Percentiles rank a stretch among this genome's conserved stretches.
These are phyloP conservation scores for Mongoloraphidia duomilia DNA, from an alignment of 2,888 invertebrate genomes.

Conservation along the genomic window DNA sequence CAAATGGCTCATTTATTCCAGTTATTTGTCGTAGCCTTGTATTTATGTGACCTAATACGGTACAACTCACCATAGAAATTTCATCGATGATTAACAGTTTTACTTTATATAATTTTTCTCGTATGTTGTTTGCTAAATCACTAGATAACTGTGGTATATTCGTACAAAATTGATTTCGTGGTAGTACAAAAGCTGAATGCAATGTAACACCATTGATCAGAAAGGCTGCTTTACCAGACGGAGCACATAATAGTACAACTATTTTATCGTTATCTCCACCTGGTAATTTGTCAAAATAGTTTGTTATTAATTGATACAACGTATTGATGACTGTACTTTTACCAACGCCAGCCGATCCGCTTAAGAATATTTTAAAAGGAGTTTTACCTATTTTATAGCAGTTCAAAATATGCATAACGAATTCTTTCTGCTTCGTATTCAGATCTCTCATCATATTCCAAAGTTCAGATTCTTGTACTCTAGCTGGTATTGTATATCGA, in stretches of 20 bases:
- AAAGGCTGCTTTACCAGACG: conserved; percentile 17
- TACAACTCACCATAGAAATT: conserved; percentile 21
- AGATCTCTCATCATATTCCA: conserved; percentile 7
- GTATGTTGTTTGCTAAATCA: conserved; percentile 11
- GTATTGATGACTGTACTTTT: conserved; percentile 6
- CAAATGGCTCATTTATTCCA: conserved; percentile 18
- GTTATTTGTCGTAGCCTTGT: conserved; percentile 20
- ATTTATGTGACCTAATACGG: conserved; percentile 17
- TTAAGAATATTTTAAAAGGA: neutral
- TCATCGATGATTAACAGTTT: conserved; percentile 22
- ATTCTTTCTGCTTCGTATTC: conserved; percentile 11
- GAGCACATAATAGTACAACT: conserved; percentile 15
- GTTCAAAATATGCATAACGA: conserved; percentile 12
- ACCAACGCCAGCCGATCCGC: conserved; percentile 7
- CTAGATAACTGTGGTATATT: conserved; percentile 3
- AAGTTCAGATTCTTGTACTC: conserved; percentile 5
- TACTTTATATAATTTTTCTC: conserved; percentile 13
- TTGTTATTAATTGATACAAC: conserved; percentile 3
- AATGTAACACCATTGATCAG: conserved; percentile 15
- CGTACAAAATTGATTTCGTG: conserved; percentile 4
- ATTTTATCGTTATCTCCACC: conserved; percentile 13
- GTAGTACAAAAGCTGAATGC: conserved; percentile 16
- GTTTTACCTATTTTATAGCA: conserved; percentile 8
- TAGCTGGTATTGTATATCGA: neutral
- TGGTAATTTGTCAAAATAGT: conserved; percentile 11